Base-by-base conservation (phyloP, 2,797 vertebrate genomes). In the Chrosomus eos region DNA sequence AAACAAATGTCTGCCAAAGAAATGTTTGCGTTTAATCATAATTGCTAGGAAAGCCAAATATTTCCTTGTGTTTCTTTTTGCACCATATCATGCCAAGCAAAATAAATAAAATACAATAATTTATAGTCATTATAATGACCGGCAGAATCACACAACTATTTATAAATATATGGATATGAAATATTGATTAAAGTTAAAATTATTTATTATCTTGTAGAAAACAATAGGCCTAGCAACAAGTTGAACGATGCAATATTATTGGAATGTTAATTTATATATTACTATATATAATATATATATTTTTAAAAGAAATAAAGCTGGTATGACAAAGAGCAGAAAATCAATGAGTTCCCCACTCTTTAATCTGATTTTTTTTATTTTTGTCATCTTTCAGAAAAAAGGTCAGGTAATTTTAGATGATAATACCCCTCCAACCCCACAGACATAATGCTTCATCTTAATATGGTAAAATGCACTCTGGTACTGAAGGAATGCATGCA, bases 41-140 rank as follows among this genome's bases (percentile, higher is more conserved):
- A 36, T 45, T 77, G 33, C 9, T 74, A 19, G 19, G 14, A 75
- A 53, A 74, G 43, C 23, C 51, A 72, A 45, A 82, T 31, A 72
- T 28, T 82, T 82, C 13, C 68, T 68, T 26, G n/a, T 68, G 23
- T 67, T 75, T 18, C 10, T 31, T 28, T 40, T 53, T 67, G 48
- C 1, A 62, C 2, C 26, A 18, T 26, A 33, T 28, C 28, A 64
- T 23, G 28, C 28, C 55, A n/a, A 74, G 26, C 5, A 13, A 45
- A 82, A 26, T n/a, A 73, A 82, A 64, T n/a, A 36, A 26, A 48
- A 64, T 23, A 21, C 4, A 36, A 70, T 70, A 3, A 23, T n/a
- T 23, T 38, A 23, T 36, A 4, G 11, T 21, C 3, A 53, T 53
- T 21, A 53, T 55, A 53, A 23, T 53, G 51, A 53, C 51, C 51